Conservation (phyloP, 2,888 invertebrate genomes). For the Belgica antarctica region DNA sequence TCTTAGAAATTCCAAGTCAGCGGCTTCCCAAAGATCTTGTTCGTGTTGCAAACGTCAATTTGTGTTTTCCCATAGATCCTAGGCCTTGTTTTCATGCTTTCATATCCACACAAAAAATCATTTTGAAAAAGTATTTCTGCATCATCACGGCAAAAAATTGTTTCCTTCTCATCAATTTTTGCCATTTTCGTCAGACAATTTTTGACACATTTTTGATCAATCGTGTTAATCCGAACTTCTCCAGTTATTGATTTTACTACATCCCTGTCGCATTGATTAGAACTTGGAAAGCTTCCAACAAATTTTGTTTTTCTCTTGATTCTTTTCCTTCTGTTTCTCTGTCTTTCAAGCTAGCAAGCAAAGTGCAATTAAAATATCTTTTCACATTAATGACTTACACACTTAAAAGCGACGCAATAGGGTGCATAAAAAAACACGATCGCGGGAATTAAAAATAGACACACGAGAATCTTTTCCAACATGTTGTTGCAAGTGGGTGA, state of each 20-base stretch:
- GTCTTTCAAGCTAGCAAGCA: no score
- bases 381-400: constrained; percentile 2
- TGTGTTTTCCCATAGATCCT: no score
- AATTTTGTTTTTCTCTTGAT: not conserved
- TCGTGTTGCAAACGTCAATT: no score
- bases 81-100: no score
- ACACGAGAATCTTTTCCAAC: not conserved
- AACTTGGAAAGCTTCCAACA: not conserved
- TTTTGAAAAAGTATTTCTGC: not conserved
- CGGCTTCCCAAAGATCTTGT: no score
- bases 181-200: not conserved
- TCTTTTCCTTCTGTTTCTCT: not conserved
- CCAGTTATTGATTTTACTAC: no score
- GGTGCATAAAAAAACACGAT: not conserved
- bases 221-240: no score
- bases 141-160: not conserved
- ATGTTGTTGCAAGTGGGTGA: not conserved
- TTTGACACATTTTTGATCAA: not conserved
- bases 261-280: not conserved
- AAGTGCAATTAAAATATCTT: not conserved
- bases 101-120: no score
- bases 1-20: no score
- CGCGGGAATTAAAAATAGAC: not conserved
- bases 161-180: not conserved
- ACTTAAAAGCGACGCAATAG: not conserved